phyloP scores from a whole-genome alignment of 2,113 vertebrate species.

The Echinops telfairi region DNA sequence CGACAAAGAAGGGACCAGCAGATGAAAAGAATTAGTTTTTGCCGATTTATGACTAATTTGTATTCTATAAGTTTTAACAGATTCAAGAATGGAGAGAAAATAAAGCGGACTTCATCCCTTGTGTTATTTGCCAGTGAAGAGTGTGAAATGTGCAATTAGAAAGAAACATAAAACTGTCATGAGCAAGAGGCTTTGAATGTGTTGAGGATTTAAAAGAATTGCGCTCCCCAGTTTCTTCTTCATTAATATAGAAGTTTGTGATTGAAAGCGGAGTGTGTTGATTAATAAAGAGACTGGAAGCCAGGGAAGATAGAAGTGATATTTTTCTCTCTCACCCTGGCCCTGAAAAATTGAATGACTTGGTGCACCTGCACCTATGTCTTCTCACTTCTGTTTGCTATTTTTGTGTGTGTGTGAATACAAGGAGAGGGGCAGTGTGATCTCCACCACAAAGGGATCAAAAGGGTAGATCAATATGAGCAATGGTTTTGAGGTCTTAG shows the following conservation, averaged over 20 bases:
- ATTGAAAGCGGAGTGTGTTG: neutral
- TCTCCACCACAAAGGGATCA: neutral
- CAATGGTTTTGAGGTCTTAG: neutral
- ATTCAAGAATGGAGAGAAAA: neutral
- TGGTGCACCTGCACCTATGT: neutral
- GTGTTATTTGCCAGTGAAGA: neutral
- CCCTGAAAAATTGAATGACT: neutral
- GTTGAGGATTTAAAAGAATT: conserved; percentile 32
- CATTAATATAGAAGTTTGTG: neutral
- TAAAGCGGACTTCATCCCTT: neutral
- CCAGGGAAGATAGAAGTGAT: neutral
- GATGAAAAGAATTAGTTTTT: too few relatives aligned
- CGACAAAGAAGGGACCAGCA: too few relatives aligned
- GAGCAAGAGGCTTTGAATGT: conserved; percentile 23
- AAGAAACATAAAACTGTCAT: neutral
- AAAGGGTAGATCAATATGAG: neutral
- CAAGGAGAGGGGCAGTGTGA: neutral
- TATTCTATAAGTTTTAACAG: neutral
- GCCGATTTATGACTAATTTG: too few relatives aligned
- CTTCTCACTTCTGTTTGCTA: neutral
- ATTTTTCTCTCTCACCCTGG: conserved; percentile 14
- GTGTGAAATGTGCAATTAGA: neutral
- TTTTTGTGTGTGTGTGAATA: neutral
- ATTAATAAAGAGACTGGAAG: neutral
- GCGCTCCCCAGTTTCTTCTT: neutral